Evolutionary conservation across 1,140 invertebrate species (phyloP), one percentile per base, ranked within the genome.

Genomic region (Scaptomyza montana): DNA sequence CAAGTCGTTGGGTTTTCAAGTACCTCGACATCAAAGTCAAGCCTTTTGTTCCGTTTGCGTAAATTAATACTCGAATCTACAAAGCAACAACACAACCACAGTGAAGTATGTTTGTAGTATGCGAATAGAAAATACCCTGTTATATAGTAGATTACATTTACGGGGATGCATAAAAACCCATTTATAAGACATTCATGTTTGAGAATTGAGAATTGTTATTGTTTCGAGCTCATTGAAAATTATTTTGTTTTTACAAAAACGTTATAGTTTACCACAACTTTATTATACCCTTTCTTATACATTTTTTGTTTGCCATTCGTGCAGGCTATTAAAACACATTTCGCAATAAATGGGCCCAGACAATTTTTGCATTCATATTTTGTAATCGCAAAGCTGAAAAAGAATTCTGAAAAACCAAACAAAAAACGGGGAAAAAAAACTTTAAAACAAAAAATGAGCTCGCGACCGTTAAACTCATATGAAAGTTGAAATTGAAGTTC

Each of bases 401-500:
- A 61, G 39, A 19, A 16, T n/a, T 39, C 10, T 43, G 21, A n/a
- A 36, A 41, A 50, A 57, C 41, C 47, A 53, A 16, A 41, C 12
- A 36, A 45, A 36, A 5, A n/a, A 51, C 25, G 28, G 51, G 28
- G 61, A 56, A 46, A 51, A 54, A 25, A 71, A 19, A 3, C 5
- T 41, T 64, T 51, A 70, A 64, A 70, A 45, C 45, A 51, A 57
- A 49, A 45, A 10, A 66, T 45, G 43, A 55, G 36, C 43, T 55
- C 43, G 77, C 75, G 77, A 68, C 49, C 71, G 66, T 72, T 80
- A 65, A 77, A 69, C 79, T 81, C 74, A 59, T 72, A 79, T 82
- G 80, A 56, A 79, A 84, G 71, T 73, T 76, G 63, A 71, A 76
- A 84, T 84, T 75, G 66, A 75, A 82, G 80, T 81, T 77, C 46